Evolutionary conservation across 2,888 invertebrate genomes (phyloP).

Genomic region (Cinara cedri): DNA sequence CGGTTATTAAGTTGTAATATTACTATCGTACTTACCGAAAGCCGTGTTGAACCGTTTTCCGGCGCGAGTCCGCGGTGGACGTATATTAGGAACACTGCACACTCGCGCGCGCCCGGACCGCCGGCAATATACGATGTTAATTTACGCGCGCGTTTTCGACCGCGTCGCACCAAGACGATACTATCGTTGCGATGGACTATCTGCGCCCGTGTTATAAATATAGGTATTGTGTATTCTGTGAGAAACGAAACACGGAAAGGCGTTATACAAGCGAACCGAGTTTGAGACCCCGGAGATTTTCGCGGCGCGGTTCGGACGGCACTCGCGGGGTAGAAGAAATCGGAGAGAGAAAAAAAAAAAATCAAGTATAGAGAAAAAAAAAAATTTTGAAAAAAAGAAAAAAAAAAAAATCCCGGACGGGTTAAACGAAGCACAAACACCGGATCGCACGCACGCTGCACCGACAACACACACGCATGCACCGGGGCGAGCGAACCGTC

Average conservation of each 20-base stretch:
- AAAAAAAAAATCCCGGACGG: not conserved
- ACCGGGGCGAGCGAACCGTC: conserved; percentile 40
- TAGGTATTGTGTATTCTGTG: too few species aligned
- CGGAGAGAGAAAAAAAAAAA: not conserved
- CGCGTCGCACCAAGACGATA: not conserved
- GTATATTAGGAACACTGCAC: not conserved
- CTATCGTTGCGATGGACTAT: not conserved
- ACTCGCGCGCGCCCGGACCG: not conserved
- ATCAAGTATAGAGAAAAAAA: not conserved
- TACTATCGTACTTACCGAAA: conserved; percentile 33
- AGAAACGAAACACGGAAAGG: too few species aligned
- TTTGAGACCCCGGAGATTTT: conserved; percentile 2
- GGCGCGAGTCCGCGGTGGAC: not conserved
- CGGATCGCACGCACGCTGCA: not conserved
- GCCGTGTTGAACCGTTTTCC: not conserved
- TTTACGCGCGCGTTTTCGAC: too few species aligned
- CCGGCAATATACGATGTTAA: too few species aligned
- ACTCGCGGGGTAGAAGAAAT: not conserved
- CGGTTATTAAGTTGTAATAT: too few species aligned
- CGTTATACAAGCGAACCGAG: not conserved
- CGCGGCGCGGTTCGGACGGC: too few species aligned
- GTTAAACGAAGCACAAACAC: conserved; percentile 39
- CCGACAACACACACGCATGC: not conserved
- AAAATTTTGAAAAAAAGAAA: not conserved
- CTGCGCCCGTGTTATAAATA: too few species aligned